phyloP scores from a whole-genome alignment of 2,888 invertebrate species.

The Gari tellinella region DNA sequence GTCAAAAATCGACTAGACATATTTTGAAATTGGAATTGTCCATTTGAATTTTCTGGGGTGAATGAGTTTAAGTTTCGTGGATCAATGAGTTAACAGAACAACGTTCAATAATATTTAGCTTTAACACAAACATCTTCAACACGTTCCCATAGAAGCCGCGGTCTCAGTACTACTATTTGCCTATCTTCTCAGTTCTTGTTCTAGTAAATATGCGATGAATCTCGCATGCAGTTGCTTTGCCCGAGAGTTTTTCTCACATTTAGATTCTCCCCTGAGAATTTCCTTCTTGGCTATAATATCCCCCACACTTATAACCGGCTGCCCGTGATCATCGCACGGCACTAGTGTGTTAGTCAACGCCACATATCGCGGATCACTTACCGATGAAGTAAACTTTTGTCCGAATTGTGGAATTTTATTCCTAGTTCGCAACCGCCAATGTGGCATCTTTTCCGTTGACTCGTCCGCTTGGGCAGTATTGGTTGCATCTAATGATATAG shows the following conservation, averaged over 20 bases:
- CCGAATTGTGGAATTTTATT: slow-evolving; percentile 15
- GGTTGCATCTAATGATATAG: too few relatives aligned
- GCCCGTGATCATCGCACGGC: background rate
- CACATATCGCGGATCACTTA: slow-evolving; percentile 50
- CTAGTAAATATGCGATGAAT: slow-evolving; percentile 50
- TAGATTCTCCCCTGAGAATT: slow-evolving; percentile 32
- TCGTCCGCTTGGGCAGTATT: too few relatives aligned
- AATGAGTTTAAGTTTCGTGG: too few relatives aligned
- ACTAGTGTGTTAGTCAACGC: slow-evolving; percentile 33
- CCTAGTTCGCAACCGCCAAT: background rate
- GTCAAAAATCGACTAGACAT: too few relatives aligned
- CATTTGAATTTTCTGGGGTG: too few relatives aligned
- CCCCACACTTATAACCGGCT: slow-evolving; percentile 10
- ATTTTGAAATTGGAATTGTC: too few relatives aligned
- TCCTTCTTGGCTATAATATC: slow-evolving; percentile 51
- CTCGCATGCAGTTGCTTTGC: slow-evolving; percentile 38
- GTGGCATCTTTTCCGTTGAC: background rate
- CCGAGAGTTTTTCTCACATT: slow-evolving; percentile 24
- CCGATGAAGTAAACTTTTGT: slow-evolving; percentile 32
- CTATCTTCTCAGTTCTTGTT: slow-evolving; percentile 5
- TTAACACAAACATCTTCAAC: too few relatives aligned
- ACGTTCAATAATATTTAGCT: too few relatives aligned
- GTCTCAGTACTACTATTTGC: too few relatives aligned
- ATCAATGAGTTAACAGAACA: too few relatives aligned
- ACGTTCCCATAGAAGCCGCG: too few relatives aligned